Evolutionary conservation across 2,113 vertebrate species (phyloP).

Genomic region (Mustela lutreola): DNA sequence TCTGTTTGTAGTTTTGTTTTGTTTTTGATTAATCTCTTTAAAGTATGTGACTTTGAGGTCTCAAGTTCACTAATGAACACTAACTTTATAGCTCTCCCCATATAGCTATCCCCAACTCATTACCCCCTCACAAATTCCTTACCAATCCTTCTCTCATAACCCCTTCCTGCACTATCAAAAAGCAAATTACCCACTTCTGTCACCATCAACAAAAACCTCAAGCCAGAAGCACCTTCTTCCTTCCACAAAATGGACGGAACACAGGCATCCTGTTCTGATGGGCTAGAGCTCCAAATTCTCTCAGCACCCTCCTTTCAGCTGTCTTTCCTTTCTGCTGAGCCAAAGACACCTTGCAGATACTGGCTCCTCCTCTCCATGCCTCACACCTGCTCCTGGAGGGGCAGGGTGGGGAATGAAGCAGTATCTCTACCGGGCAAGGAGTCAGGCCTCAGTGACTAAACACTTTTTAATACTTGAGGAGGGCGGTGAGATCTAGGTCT

Average conservation of each 20-base stretch:
- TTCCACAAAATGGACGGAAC: not conserved
- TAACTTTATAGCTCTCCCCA: not conserved
- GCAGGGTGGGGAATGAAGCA: not conserved
- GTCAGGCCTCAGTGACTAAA: slow-evolving; percentile 55
- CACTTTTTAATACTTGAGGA: not conserved
- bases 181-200: not conserved
- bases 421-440: not conserved
- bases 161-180: slow-evolving; percentile 3
- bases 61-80: not conserved
- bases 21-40: slow-evolving; percentile 13
- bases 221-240: not conserved
- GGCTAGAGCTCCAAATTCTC: not conserved
- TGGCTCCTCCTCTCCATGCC: not conserved
- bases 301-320: not conserved
- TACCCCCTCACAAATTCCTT: not conserved
- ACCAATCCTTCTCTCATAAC: not conserved
- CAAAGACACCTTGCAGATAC: not conserved
- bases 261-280: not conserved
- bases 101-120: not conserved
- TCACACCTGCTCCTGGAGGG: not conserved
- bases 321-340: not conserved
- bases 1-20: not conserved
- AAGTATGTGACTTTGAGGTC: not conserved
- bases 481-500: not conserved
- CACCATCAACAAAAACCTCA: not conserved